A percentile compares a stretch with the other conserved stretches of the same genome.
Evolutionary conservation across 2,888 invertebrate species (phyloP).

Genomic region (Thereva unica): DNA sequence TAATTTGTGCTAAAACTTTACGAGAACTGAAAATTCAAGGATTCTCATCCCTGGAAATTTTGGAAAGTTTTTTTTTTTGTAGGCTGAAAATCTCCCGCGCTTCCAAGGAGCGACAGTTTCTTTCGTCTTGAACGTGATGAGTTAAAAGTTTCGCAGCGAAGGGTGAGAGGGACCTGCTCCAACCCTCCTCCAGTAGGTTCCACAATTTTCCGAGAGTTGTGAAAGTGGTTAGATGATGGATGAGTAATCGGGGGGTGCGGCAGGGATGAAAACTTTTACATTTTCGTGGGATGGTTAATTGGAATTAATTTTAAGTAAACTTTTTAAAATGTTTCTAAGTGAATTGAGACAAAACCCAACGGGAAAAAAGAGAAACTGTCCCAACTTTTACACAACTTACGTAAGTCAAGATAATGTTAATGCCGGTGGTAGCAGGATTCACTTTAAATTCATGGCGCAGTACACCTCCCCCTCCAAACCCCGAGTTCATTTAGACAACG

Average conservation of each 20-base stretch:
- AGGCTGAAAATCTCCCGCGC: slow-evolving; percentile 13
- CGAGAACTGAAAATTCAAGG: slow-evolving; percentile 24
- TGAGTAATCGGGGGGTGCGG: neutral
- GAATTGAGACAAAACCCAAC: slow-evolving; percentile 19
- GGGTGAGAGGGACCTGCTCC: slow-evolving; percentile 7
- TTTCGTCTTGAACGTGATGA: slow-evolving; percentile 25
- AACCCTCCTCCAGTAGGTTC: slow-evolving; percentile 1
- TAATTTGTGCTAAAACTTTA: slow-evolving; percentile 31
- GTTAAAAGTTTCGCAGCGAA: slow-evolving; percentile 14
- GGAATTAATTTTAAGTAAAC: slow-evolving; percentile 29
- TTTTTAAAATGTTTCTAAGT: slow-evolving; percentile 28
- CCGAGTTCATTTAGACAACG: too few relatives aligned
- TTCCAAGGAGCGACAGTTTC: slow-evolving; percentile 15
- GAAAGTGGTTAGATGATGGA: neutral
- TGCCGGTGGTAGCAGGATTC: too few relatives aligned
- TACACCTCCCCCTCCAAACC: too few relatives aligned
- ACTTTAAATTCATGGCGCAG: too few relatives aligned
- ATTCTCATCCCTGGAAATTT: neutral
- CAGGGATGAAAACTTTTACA: slow-evolving; percentile 20
- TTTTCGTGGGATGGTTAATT: slow-evolving; percentile 22
- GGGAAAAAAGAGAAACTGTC: too few relatives aligned
- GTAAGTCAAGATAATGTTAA: too few relatives aligned
- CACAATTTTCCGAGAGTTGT: too few relatives aligned
- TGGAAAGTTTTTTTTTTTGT: slow-evolving; percentile 16
- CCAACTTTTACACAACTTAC: too few relatives aligned